Conservation (phyloP, 1,140 invertebrate genomes). For the honey bee (Apis mellifera) region Amel_HAv3.1 CM009932.2:12340501-12341000, state of each 20-base stretch:
- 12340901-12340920: not conserved
- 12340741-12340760: conserved; percentile 35
- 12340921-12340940: conserved; percentile 17
- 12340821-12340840: not conserved
- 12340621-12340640: conserved; percentile 77
- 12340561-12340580: conserved; percentile 54
- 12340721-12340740: conserved; percentile 55
- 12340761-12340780: conserved; percentile 34
- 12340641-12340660: conserved; percentile 71
- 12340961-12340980: conserved; percentile 9
- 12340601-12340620: conserved; percentile 67
- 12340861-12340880: not conserved
- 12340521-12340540: conserved; percentile 42
- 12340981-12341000: conserved; percentile 44
- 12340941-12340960: conserved; percentile 13
- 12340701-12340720: conserved; percentile 25
- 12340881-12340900: not conserved
- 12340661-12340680: conserved; percentile 66
- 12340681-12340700: conserved; percentile 52
- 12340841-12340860: not conserved
- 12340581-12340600: conserved; percentile 52
- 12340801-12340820: not conserved
- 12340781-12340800: conserved; percentile 43
- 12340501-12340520: conserved; percentile 19
- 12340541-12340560: conserved; percentile 47